Conservation (phyloP, 2,797 vertebrate species). For the Hemitrygon akajei region DNA sequence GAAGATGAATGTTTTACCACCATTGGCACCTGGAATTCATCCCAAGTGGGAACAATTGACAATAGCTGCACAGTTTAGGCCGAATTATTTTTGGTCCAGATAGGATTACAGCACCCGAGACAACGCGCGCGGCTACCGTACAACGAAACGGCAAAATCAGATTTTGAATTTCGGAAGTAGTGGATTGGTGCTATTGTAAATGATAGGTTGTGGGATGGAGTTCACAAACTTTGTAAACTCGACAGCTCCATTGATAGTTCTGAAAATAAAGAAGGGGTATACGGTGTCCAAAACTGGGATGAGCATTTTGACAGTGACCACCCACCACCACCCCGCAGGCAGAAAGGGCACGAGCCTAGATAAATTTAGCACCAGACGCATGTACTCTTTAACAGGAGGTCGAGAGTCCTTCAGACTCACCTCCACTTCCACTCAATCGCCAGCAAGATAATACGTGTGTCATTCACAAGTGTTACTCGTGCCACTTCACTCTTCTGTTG, state of each 20-base stretch:
- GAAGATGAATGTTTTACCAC: neutral
- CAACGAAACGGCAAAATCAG: neutral
- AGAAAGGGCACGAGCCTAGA: neutral
- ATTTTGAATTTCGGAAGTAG: neutral
- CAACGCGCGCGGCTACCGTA: neutral
- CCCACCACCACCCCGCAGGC: neutral
- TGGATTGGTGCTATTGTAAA: neutral
- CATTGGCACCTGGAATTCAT: too few species aligned
- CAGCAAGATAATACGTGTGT: neutral
- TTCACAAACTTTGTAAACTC: neutral
- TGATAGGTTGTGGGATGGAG: neutral
- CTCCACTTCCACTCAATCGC: neutral
- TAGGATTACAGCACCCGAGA: neutral
- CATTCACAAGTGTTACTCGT: neutral
- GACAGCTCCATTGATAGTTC: neutral
- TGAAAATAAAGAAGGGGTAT: neutral
- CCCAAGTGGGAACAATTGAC: neutral
- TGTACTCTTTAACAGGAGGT: slow-evolving; percentile 8
- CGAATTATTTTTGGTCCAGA: neutral
- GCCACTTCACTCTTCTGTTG: neutral
- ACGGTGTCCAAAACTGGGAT: too few species aligned
- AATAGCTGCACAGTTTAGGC: neutral
- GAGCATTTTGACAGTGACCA: neutral
- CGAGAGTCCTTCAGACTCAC: neutral
- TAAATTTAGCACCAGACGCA: slow-evolving; percentile 2